Base-by-base conservation (phyloP, 2,888 invertebrate species). In the Leucophenga montana region DNA sequence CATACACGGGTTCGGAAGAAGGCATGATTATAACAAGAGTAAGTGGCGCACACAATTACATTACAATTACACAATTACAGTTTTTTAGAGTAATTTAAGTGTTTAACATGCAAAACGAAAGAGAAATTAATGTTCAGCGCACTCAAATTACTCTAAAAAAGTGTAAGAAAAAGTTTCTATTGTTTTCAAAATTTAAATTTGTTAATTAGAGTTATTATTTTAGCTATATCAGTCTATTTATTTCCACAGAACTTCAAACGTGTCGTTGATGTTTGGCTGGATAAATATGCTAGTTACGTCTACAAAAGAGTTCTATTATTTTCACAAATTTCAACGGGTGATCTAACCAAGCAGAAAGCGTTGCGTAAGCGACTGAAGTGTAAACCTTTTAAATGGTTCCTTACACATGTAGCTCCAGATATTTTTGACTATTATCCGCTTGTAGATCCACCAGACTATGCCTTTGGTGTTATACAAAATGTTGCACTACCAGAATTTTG, bases 221-320 rank as follows among this genome's bases (percentile, higher is more conserved):
- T n/a, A n/a, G n/a, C n/a, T n/a, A n/a, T n/a, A n/a, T n/a, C n/a
- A n/a, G n/a, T n/a, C n/a, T 8, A 4, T 11, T 14, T 11, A 27
- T 22, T 27, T 46, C 1, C 78, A 79, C 16, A 95, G 94, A 97
- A 97, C 89, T 97, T 96, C 88, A 92, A 94, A 44, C 92, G 97
- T 70, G 97, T 98, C 0, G 97, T 97, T 0, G 96, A 96, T 84
- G 97, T 98, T 2, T 99, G 98, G 98, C 97, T 99, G 97, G 98
- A 98, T 86, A 98, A 98, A 84, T 99, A 97, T 87, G 95, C 95
- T 3, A 92, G 97, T 80, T 94, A 92, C 85, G 86, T 98, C 68
- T 98, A 97, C 89, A 89, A 91, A 74, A 91, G 96, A 1, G 90
- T 95, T 33, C 95, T 97, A 0, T 79, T 85, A 50, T 93, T 95